Conservation (phyloP, 92 coral and sea anemone genomes). For the Heliopora coerulea region DNA sequence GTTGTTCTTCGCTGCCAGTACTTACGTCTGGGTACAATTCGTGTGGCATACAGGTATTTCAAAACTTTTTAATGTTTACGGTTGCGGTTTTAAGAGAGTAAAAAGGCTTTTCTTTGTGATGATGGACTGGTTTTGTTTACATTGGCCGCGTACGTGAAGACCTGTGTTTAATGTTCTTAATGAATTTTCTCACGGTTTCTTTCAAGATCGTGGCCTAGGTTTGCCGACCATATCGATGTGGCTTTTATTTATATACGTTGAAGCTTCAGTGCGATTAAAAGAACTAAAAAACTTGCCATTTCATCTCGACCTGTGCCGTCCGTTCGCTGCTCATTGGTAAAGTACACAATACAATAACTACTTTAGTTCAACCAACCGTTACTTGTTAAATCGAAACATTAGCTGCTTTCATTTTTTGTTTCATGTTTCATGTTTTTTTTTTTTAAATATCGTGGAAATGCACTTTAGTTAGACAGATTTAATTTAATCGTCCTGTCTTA, state of each 20-base stretch:
- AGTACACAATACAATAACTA: not conserved
- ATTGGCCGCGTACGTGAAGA: not conserved
- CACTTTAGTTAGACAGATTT: too few relatives aligned
- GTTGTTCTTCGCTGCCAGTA: conserved; percentile 98
- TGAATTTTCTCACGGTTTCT: not conserved
- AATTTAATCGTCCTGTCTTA: too few relatives aligned
- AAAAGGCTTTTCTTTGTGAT: conserved; percentile 15
- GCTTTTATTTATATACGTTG: conserved; percentile 95
- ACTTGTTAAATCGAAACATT: too few relatives aligned
- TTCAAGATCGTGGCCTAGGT: conserved; percentile 94
- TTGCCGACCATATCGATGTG: conserved; percentile 93
- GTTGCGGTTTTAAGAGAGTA: conserved; percentile 12
- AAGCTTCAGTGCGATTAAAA: conserved; percentile 91
- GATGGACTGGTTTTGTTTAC: conserved; percentile 21
- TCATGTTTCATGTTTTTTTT: too few relatives aligned
- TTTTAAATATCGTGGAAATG: too few relatives aligned
- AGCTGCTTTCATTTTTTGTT: too few relatives aligned
- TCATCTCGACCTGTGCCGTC: conserved; percentile 96
- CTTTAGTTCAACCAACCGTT: conserved; percentile 1
- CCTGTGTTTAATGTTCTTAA: not conserved
- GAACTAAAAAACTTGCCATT: conserved; percentile 94
- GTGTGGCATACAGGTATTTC: conserved; percentile 98
- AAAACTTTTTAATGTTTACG: not conserved
- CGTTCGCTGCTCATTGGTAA: conserved; percentile 99
- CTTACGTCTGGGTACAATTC: conserved; percentile 99